Conservation (phyloP, 2,888 invertebrate species). For the Calameuta idolon region DNA sequence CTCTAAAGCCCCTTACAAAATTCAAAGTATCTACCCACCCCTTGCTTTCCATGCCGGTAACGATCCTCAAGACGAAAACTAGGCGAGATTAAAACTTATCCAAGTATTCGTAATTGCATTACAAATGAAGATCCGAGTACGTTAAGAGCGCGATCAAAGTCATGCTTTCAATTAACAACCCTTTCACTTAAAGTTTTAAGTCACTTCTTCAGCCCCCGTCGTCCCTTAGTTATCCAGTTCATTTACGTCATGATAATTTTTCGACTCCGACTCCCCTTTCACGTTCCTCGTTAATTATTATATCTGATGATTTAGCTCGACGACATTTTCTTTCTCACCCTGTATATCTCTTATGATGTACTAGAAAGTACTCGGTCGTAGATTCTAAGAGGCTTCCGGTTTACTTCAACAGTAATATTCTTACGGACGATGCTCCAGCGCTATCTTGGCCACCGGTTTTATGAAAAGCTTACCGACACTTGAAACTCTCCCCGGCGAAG, state of each 20-base stretch:
- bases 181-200: background rate
- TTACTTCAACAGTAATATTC: background rate
- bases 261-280: too few relatives aligned
- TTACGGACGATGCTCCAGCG: background rate
- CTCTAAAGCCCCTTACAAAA: background rate
- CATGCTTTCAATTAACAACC: background rate
- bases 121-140: slow-evolving; percentile 23
- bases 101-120: slow-evolving; percentile 46
- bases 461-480: slow-evolving; percentile 25
- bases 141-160: background rate
- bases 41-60: background rate
- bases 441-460: background rate
- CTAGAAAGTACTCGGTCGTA: too few relatives aligned
- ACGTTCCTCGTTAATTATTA: too few relatives aligned
- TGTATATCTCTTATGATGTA: too few relatives aligned
- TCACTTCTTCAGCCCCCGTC: background rate
- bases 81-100: slow-evolving; percentile 51
- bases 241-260: background rate
- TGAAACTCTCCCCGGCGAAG: slow-evolving; percentile 30
- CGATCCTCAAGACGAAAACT: slow-evolving; percentile 43
- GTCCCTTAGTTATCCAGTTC: background rate
- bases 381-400: background rate
- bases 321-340: too few relatives aligned
- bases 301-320: too few relatives aligned
- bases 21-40: background rate